Conservation (phyloP, 2,113 vertebrate genomes). For the Rhea americana region DNA sequence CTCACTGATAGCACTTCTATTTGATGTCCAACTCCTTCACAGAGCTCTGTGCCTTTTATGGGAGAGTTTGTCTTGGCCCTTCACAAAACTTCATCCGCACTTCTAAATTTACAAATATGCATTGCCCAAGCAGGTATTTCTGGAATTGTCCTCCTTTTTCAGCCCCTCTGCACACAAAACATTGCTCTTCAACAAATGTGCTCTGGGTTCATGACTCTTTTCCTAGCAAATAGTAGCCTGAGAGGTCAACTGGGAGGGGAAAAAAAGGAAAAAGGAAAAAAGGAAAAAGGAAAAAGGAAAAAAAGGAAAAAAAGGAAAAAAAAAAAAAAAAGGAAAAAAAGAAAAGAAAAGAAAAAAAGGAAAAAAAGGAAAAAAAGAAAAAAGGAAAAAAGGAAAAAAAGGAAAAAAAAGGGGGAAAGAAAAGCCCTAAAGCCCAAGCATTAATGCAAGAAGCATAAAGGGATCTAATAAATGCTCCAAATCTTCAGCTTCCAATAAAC, state of each 20-base stretch:
- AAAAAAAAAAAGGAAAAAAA: no score
- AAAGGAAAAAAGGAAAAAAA: no score
- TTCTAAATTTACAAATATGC: background rate
- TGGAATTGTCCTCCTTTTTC: background rate
- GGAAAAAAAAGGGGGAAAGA: background rate
- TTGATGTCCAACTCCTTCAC: background rate
- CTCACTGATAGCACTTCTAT: background rate
- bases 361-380: background rate
- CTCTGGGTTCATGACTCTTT: background rate
- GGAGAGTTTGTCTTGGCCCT: background rate
- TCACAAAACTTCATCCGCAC: background rate
- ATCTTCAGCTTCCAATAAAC: slow-evolving; percentile 63
- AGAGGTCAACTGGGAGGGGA: background rate
- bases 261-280: no score
- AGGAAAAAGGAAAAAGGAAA: no score
- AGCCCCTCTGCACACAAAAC: background rate
- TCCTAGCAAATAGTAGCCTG: background rate
- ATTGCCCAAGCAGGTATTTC: background rate
- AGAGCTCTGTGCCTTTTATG: background rate
- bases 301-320: background rate
- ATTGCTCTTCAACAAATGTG: background rate
- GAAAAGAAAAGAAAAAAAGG: background rate
- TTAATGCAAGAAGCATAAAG: slow-evolving; percentile 54
- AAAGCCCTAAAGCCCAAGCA: background rate
- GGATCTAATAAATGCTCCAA: slow-evolving; percentile 64